Evolutionary conservation across 2,888 invertebrate genomes (phyloP).

Genomic region (Anarsia innoxiella): DNA sequence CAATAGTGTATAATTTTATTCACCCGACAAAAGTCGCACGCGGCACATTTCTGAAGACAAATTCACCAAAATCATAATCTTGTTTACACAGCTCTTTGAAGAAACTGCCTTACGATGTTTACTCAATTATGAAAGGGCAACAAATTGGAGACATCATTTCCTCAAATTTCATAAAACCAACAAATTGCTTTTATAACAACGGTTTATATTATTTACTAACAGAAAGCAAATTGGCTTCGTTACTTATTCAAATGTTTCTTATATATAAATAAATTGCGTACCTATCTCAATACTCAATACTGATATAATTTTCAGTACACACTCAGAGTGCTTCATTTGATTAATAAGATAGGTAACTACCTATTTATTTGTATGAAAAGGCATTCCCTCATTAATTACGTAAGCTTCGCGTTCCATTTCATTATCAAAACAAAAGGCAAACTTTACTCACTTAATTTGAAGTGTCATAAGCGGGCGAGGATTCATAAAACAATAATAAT

Average conservation of each 20-base stretch:
- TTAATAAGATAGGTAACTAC: constrained; percentile 4
- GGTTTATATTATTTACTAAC: constrained; percentile 15
- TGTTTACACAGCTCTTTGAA: constrained; percentile 32
- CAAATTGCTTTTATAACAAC: constrained; percentile 21
- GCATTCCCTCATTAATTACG: constrained; percentile 13
- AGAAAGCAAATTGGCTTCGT: constrained; percentile 12
- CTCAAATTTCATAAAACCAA: constrained; percentile 20
- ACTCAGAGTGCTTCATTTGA: constrained; percentile 4
- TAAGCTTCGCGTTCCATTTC: constrained; percentile 9
- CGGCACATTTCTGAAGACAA: constrained; percentile 10
- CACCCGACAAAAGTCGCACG: constrained; percentile 15
- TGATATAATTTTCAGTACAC: too few species aligned
- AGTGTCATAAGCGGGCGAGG: constrained; percentile 51
- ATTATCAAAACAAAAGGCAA: constrained; percentile 33
- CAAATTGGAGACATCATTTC: constrained; percentile 31
- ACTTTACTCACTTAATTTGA: constrained; percentile 49
- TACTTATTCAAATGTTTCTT: constrained; percentile 7
- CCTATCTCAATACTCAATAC: too few species aligned
- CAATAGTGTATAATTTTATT: constrained; percentile 22
- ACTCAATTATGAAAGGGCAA: constrained; percentile 30
- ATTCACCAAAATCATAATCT: constrained; percentile 33
- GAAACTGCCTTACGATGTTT: constrained; percentile 29
- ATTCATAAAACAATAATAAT: constrained; percentile 63
- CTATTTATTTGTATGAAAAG: constrained; percentile 8
- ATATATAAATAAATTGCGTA: not conserved